Evolutionary conservation across 2,888 invertebrate species (phyloP), one percentile per base, ranked within the genome.

Genomic region (Tetheella fluctuosa): DNA sequence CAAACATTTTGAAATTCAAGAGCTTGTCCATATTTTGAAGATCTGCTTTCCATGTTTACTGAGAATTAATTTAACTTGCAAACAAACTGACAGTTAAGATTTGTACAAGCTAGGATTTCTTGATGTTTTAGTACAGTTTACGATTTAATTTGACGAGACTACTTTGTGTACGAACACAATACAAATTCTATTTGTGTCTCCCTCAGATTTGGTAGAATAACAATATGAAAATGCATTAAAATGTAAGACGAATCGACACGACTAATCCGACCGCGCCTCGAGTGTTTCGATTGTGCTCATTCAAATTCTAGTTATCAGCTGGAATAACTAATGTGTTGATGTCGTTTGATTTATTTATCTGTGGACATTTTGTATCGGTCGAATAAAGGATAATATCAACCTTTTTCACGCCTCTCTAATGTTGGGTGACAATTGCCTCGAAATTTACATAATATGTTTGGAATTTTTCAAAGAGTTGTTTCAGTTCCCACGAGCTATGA

Each of bases 201-300:
- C 48, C 48, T 48, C 20, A 20, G 10, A 20, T 10, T 48, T 48
- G 7, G 48, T 69, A 65, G 70, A 68, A 74, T 72, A 71, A 78
- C 67, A 79, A 80, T 78, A 74, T 73, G 73, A 70, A 70, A 76
- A 81, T 76, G 67, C 73, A 81, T 82, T 85, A 83, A 80, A 83
- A 84, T 84, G 85, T 85, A 85, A 79, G 82, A 80, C 79, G 84
- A 83, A 87, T 87, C 76, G 83, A 86, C 76, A 79, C 76, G 83
- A 78, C 85, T 86, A 91, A 91, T 91, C 85, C 84, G 65, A 86
- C 89, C 89, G 75, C 85, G 83, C 79, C 69, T 88, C 78, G 80
- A 90, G 90, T 85, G 84, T 70, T 53, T 60, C 70, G 70, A 79
- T 80, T 81, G 80, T 80, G 71, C 76, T 76, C 77, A 81, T 83